Base-by-base conservation (phyloP, 2,797 vertebrate species). In the Pseudopleuronectes americanus region DNA sequence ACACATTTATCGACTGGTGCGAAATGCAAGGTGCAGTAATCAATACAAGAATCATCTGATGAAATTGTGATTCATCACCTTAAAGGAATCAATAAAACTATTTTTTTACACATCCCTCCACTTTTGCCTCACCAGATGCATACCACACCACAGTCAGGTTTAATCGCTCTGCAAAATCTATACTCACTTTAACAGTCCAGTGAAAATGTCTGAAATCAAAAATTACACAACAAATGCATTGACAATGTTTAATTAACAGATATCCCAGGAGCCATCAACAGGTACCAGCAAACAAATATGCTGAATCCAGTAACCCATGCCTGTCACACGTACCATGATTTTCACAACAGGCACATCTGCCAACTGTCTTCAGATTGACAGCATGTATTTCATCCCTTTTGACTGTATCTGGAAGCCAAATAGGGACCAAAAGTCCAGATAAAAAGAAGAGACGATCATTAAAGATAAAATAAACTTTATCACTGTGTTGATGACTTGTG, bases 41-140 rank as follows among this genome's bases (percentile, higher is more conserved):
- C 83, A 67, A 90, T 91, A 85, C 17, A 59, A 76, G 69, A 38
- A 77, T 80, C 77, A 78, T 74, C 80, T 0, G 21, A 80, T 68
- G 23, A 67, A 48, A 53, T 21, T 61, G 67, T 38, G 41, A 88
- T 84, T 80, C 77, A 81, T 91, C 86, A 85, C 55, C 49, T 56
- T 66, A 80, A 45, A 80, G 49, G 0, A 74, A 88, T 90, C 73
- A 72, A 92, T 82, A 79, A 12, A 74, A 69, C 26, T 56, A 28
- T 48, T 48, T 48, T 24, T 43, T 41, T 16, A 82, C 47, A 14
- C 45, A 67, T 26, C 53, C 55, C 23, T 60, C 47, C 47, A 58
- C 57, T 73, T 72, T 45, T 55, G 43, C 57, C 60, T 62, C 41
- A 47, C 23, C 45, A 21, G 23, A 64, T 38, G 22, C 17, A 69